Evolutionary conservation across 2,113 vertebrate genomes (phyloP).

Genomic region (Lepus timidus): DNA sequence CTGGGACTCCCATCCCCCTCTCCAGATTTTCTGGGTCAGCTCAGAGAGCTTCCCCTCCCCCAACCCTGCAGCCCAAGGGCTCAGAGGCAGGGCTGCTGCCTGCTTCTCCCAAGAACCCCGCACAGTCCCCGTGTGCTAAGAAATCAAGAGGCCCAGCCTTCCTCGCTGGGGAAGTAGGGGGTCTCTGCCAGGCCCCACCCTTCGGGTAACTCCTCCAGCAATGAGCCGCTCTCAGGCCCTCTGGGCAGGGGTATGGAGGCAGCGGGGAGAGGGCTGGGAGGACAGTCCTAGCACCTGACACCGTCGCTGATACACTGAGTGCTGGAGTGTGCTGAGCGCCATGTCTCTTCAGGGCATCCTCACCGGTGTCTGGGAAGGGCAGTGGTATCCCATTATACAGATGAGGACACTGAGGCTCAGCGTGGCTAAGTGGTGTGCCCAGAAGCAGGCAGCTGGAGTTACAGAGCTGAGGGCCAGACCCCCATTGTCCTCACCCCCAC

Average conservation of each 20-base stretch:
- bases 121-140: neutral
- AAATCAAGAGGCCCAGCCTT: neutral
- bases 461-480: neutral
- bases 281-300: neutral
- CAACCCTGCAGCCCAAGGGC: neutral
- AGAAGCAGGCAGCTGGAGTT: neutral
- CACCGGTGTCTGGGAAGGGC: neutral
- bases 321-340: neutral
- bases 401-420: neutral
- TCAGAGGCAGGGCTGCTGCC: neutral
- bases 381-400: neutral
- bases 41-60: neutral
- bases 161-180: neutral
- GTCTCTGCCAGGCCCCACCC: neutral
- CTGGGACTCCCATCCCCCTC: neutral
- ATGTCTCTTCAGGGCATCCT: neutral
- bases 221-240: neutral
- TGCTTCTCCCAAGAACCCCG: neutral
- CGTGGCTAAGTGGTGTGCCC: neutral
- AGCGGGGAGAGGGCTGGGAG: too few species aligned
- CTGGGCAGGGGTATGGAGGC: neutral
- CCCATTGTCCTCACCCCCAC: neutral
- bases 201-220: neutral
- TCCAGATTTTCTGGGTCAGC: neutral
- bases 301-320: too few species aligned